phyloP scores from a whole-genome alignment of 2,888 invertebrate genomes.

The Drosophila flavopinicola region DNA sequence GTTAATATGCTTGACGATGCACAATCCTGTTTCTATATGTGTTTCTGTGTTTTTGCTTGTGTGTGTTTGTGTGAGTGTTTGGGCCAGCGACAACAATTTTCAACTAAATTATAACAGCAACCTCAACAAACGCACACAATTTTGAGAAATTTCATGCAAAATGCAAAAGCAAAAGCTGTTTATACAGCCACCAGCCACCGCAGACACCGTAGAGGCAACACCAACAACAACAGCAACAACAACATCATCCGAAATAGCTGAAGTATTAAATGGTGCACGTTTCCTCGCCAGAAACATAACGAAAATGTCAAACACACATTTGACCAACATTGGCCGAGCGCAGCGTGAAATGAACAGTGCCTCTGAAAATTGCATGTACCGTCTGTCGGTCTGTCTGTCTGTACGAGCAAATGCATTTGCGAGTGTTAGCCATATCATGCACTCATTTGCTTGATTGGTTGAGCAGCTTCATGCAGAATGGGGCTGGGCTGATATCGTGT shows the following conservation, averaged over 20 bases:
- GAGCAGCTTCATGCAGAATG: neutral
- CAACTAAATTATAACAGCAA: no score
- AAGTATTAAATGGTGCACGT: slow-evolving; percentile 69
- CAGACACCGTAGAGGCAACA: slow-evolving; percentile 32
- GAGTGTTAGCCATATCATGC: slow-evolving; percentile 31
- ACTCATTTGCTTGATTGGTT: slow-evolving; percentile 15
- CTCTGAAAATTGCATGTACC: slow-evolving; percentile 33
- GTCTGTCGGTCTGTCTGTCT: neutral
- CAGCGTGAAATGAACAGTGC: slow-evolving; percentile 59
- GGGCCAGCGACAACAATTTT: no score
- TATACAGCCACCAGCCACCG: slow-evolving; percentile 34
- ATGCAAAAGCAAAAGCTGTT: slow-evolving; percentile 21
- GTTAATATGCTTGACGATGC: no score
- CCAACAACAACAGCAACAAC: slow-evolving; percentile 27
- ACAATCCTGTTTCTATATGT: no score
- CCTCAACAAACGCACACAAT: no score
- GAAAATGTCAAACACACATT: slow-evolving; percentile 78
- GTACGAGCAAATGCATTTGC: slow-evolving; percentile 33
- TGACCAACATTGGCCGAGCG: slow-evolving; percentile 57
- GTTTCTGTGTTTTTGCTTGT: no score
- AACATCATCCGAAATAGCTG: slow-evolving; percentile 35
- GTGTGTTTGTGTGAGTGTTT: no score
- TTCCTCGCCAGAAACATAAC: slow-evolving; percentile 63
- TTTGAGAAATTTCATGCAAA: no score
- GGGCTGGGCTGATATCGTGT: no score